Evolutionary conservation across 2,888 invertebrate species (phyloP).

Genomic region (Myathropa florea): DNA sequence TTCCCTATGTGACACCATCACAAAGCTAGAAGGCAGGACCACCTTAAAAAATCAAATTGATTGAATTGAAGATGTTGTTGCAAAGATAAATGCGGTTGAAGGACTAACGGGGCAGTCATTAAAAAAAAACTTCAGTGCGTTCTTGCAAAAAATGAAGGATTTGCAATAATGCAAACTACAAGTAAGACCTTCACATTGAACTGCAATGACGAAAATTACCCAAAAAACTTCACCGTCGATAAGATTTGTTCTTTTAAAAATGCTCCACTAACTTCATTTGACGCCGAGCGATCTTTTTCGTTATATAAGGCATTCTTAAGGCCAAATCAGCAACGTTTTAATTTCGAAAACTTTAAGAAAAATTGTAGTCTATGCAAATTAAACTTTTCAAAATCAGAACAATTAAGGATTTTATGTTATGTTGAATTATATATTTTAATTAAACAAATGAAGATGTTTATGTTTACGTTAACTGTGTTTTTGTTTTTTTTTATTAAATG

Average conservation of each 20-base stretch:
- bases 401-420: too few relatives aligned
- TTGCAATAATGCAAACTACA: neutral
- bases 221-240: neutral
- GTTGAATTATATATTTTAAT: too few relatives aligned
- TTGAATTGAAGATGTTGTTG: conserved; percentile 6
- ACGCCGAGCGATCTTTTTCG: too few relatives aligned
- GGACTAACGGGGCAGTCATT: neutral
- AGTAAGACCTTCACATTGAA: conserved; percentile 1
- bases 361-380: conserved; percentile 7
- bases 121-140: too few relatives aligned
- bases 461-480: too few relatives aligned
- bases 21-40: too few relatives aligned
- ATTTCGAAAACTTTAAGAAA: conserved; percentile 14
- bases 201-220: conserved; percentile 1
- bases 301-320: too few relatives aligned
- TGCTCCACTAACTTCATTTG: too few relatives aligned
- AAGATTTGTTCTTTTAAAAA: conserved; percentile 5
- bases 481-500: too few relatives aligned
- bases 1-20: too few relatives aligned
- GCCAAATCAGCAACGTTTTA: conserved; percentile 24
- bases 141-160: too few relatives aligned
- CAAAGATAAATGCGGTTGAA: conserved; percentile 10
- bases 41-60: conserved; percentile 28
- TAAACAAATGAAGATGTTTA: too few relatives aligned
- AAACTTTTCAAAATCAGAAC: neutral